phyloP scores from a whole-genome alignment of 2,113 vertebrate species.

The Dryoscopus gambensis region DNA sequence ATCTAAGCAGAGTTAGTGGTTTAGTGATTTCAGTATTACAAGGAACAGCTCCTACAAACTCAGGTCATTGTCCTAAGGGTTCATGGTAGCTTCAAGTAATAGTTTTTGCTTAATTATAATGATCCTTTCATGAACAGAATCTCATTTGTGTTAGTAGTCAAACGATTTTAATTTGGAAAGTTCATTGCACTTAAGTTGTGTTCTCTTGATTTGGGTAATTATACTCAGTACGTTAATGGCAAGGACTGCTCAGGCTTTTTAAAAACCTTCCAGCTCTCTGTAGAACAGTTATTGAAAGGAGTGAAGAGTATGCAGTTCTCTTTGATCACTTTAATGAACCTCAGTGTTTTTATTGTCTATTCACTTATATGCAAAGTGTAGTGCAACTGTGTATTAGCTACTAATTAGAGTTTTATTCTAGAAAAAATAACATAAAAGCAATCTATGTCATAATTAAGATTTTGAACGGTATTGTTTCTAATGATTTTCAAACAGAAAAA shows the following conservation, averaged over 20 bases:
- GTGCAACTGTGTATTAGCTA: conserved; percentile 35
- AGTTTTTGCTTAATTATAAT: conserved; percentile 48
- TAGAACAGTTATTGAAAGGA: conserved; percentile 58
- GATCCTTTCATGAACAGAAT: conserved; percentile 41
- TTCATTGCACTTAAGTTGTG: conserved; percentile 59
- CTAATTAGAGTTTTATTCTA: conserved; percentile 58
- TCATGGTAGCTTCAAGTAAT: conserved; percentile 29
- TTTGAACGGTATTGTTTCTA: conserved; percentile 19
- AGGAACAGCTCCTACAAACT: background rate
- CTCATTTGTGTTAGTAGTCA: conserved; percentile 42
- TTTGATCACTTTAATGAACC: conserved; percentile 70
- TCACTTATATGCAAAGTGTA: conserved; percentile 48
- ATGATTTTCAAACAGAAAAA: conserved; percentile 30
- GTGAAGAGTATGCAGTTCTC: conserved; percentile 8
- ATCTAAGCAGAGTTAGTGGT: background rate
- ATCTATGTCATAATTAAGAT: conserved; percentile 18
- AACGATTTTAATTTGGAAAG: conserved; percentile 64
- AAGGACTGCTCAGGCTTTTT: conserved; percentile 42
- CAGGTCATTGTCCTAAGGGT: conserved; percentile 36
- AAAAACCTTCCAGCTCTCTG: conserved; percentile 46
- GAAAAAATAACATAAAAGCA: conserved; percentile 42
- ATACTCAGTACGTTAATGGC: conserved; percentile 46
- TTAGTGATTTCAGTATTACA: background rate
- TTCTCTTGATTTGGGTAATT: conserved; percentile 65
- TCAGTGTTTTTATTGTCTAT: conserved; percentile 58